Evolutionary conservation across 2,888 invertebrate species (phyloP).

Genomic region (Alloplasta piceator): DNA sequence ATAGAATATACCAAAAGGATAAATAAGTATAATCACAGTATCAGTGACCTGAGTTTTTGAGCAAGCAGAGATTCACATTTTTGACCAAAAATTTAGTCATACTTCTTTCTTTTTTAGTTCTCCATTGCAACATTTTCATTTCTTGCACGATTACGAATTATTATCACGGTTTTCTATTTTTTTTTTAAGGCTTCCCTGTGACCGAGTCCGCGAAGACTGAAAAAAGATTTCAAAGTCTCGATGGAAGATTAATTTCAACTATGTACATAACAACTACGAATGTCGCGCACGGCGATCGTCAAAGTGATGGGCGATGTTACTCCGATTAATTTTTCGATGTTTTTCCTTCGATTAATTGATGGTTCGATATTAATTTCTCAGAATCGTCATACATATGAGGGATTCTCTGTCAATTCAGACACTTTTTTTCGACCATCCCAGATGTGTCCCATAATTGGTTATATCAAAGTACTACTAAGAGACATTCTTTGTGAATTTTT

Average conservation of each 20-base stretch:
- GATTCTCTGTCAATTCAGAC: no score
- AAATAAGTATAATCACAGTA: conserved; percentile 42
- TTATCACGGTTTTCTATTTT: conserved; percentile 15
- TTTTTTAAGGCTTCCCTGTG: conserved; percentile 54
- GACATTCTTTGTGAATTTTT: no score
- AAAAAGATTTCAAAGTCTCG: conserved; percentile 22
- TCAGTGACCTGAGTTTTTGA: conserved; percentile 26
- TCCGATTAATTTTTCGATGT: no score
- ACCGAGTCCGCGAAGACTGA: conserved; percentile 33
- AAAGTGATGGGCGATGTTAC: no score
- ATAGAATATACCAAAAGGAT: conserved; percentile 4
- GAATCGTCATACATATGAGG: no score
- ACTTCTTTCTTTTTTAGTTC: not conserved
- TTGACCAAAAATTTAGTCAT: conserved; percentile 35
- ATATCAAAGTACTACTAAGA: no score
- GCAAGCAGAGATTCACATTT: conserved; percentile 54
- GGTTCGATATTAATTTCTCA: no score
- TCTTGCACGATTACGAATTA: conserved; percentile 15
- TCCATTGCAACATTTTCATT: conserved; percentile 5
- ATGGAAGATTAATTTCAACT: conserved; percentile 38
- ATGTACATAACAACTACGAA: conserved; percentile 16
- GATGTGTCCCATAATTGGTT: no score
- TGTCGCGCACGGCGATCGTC: no score
- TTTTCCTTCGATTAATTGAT: no score
- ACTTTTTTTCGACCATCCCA: no score